phyloP scores from a whole-genome alignment of 1,140 invertebrate genomes.

The Manduca sexta region DNA sequence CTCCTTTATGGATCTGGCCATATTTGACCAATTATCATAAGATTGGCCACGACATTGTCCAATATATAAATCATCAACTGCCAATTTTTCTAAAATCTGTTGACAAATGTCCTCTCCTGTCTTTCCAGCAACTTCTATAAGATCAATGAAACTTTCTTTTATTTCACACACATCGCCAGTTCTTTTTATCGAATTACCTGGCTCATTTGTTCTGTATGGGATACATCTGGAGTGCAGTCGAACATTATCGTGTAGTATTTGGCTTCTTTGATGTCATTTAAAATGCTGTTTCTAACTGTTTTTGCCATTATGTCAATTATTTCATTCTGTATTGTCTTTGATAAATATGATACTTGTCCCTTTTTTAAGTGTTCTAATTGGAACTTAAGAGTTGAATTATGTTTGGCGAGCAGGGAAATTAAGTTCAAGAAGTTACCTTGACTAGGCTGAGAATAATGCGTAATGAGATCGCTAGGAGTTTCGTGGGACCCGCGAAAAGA shows the following conservation, averaged over 20 bases:
- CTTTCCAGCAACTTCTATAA: no score
- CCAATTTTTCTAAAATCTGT: no score
- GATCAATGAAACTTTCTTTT: conserved; percentile 19
- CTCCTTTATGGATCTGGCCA: conserved; percentile 15
- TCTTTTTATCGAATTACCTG: conserved; percentile 20
- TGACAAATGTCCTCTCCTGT: no score
- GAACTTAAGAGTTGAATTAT: neutral
- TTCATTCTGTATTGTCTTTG: neutral
- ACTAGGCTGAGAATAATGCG: no score
- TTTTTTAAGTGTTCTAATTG: conserved; percentile 22
- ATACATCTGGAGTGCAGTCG: conserved; percentile 19
- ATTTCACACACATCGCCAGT: conserved; percentile 17
- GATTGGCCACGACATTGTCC: conserved; percentile 22
- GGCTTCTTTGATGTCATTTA: conserved; percentile 19
- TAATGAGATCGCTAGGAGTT: no score
- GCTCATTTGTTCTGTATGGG: conserved; percentile 21
- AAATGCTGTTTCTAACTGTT: conserved; percentile 20
- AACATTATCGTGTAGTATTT: conserved; percentile 15
- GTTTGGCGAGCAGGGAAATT: no score
- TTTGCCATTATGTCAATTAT: conserved; percentile 21
- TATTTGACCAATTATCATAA: conserved; percentile 22
- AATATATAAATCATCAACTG: conserved; percentile 20
- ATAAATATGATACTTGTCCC: conserved; percentile 21
- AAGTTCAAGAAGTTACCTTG: no score
- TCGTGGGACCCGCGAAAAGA: no score